These are phyloP conservation scores for Petaurus breviceps DNA, from an alignment of 2,113 vertebrate species.

Conservation along the genomic window DNA sequence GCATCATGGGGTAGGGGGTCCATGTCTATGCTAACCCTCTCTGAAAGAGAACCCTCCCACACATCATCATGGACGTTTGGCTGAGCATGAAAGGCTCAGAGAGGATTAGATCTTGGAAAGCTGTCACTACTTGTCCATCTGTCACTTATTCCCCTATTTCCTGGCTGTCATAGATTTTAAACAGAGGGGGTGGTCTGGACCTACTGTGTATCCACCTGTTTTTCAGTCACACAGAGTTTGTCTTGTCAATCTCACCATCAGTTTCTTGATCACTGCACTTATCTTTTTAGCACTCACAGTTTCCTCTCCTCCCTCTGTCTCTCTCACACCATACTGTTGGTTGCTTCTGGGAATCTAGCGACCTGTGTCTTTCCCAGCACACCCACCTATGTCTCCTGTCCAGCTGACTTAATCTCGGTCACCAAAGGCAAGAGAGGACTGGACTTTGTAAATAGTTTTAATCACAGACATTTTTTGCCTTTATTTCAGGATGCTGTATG, in stretches of 20 bases:
- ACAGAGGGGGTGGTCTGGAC: not conserved
- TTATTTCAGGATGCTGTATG: not conserved
- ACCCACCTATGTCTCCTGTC: not conserved
- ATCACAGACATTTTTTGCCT: not conserved
- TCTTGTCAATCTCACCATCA: not conserved
- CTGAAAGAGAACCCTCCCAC: not conserved
- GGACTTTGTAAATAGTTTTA: not conserved
- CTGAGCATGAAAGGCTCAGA: not conserved
- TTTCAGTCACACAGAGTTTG: fast-evolving
- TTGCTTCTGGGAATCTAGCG: not conserved
- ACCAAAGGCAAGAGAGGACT: not conserved
- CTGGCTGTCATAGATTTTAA: not conserved
- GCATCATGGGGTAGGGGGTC: fast-evolving
- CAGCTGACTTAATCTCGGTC: not conserved
- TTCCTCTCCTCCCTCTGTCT: not conserved
- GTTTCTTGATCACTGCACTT: not conserved
- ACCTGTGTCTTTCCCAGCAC: not conserved
- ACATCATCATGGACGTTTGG: not conserved
- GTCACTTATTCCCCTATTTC: not conserved
- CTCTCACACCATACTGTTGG: not conserved
- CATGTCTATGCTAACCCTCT: not conserved
- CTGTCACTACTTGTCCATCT: not conserved
- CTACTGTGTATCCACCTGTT: not conserved
- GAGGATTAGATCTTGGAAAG: not conserved
- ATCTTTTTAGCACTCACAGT: not conserved